Conservation (phyloP, 2,797 vertebrate genomes). For the Alfaro cultratus region DNA sequence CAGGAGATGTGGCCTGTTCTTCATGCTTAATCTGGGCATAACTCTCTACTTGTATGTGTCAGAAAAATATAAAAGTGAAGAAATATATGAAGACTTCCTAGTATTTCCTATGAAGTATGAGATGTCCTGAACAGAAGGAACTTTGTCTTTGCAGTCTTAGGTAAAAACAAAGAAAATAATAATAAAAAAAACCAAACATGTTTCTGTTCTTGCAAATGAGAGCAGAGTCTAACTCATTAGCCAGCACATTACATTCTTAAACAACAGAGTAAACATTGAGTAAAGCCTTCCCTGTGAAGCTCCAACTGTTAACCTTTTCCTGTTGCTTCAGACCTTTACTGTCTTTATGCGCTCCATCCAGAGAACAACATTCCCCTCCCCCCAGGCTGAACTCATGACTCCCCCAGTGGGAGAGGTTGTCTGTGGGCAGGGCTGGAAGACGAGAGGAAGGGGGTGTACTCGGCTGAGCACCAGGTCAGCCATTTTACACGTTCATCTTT, state of each 20-base stretch:
- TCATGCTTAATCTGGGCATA: background rate
- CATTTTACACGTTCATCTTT: constrained; percentile 55
- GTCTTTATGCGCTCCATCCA: constrained; percentile 42
- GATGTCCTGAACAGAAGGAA: background rate
- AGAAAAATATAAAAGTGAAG: background rate
- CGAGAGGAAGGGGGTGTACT: constrained; percentile 10
- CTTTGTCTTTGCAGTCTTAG: background rate
- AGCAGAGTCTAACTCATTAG: background rate
- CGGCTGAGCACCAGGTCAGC: constrained; percentile 45
- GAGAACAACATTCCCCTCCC: background rate
- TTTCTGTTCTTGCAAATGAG: background rate
- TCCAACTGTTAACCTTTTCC: constrained; percentile 15
- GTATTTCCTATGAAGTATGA: background rate
- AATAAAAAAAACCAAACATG: background rate
- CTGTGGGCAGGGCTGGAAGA: constrained; percentile 35
- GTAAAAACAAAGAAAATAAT: background rate
- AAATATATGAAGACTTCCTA: background rate
- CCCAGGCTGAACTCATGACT: constrained; percentile 35
- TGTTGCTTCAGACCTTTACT: constrained; percentile 27
- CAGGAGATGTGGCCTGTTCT: constrained; percentile 5
- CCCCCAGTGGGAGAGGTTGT: constrained; percentile 37
- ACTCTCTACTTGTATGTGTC: background rate
- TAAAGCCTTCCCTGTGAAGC: background rate
- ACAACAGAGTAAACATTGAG: background rate
- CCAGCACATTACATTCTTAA: background rate